Base-by-base conservation (phyloP, 2,888 invertebrate species). In the Bruchidius siliquastri region DNA sequence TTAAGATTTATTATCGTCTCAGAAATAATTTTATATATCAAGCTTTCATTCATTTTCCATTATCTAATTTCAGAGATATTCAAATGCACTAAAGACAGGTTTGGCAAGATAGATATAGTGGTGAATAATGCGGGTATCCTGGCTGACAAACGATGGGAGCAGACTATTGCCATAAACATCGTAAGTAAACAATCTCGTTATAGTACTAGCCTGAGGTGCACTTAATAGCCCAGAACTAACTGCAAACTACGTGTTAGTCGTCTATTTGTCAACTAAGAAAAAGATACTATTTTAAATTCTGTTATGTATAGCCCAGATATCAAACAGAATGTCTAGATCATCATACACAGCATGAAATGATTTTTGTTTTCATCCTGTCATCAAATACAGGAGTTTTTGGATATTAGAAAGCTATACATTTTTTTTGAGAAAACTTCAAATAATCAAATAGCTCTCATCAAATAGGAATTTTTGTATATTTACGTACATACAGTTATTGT, bases 41-140 rank as follows among this genome's bases (percentile, higher is more conserved):
- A 18, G 13, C 18, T 49, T 49, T 49, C 6, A 13, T 49, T 18
- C 49, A 13, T 13, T 26, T 26, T 26, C n/a, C n/a, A n/a, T 26
- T 26, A 2, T 26, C 3, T 13, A 49, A 49, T 49, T 49, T 21
- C 66, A 79, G 79, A 71, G 4, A 80, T 86, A 18, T 85, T 81
- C 0, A 82, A 83, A 22, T 82, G 82, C 18, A 76, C 81, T 0
- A 72, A 80, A 67, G 73, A 77, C 2, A 76, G 76, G 20, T 85
- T 85, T 77, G 85, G 85, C 73, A 78, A 32, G 30, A 80, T 88
- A 0, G 88, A 88, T 76, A 81, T 88, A 1, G 78, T 88, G 4
- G 81, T 88, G 0, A 88, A 88, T 75, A 88, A 87, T 71, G 88
- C 88, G 70, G 88, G 88, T 6, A 83, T 88, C 83, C 73, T 83